Conservation (phyloP, 2,797 vertebrate genomes). For the Acanthiza pusilla region DNA sequence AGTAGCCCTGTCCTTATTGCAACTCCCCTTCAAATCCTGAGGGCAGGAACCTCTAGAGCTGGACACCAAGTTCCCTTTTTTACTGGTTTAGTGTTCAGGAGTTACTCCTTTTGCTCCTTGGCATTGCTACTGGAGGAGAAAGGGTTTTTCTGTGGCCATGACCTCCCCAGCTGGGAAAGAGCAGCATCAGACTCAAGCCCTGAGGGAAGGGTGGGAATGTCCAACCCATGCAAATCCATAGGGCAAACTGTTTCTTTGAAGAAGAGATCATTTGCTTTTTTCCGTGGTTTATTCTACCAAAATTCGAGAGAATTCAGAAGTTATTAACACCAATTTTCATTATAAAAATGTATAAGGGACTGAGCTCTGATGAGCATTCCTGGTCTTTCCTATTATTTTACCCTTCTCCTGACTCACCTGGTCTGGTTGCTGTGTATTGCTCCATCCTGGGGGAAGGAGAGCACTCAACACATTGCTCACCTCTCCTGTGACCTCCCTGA, state of each 20-base stretch:
- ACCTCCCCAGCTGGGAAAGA: not conserved
- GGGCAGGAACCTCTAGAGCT: not conserved
- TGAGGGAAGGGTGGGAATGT: not conserved
- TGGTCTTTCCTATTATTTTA: not conserved
- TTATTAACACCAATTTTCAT: not conserved
- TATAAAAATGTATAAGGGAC: not conserved
- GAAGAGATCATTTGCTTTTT: not conserved
- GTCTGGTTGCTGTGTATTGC: conserved; percentile 46
- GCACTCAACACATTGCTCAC: conserved; percentile 55
- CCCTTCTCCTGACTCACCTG: conserved; percentile 58
- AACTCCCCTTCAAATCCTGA: not conserved
- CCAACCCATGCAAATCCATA: not conserved
- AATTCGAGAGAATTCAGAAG: not conserved
- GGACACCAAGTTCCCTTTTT: not conserved
- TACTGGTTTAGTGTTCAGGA: not conserved
- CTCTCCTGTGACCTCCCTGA: conserved; percentile 69
- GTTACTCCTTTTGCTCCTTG: not conserved
- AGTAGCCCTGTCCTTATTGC: fast-evolving
- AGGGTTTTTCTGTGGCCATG: not conserved
- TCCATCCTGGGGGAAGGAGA: conserved; percentile 55
- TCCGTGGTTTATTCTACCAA: not conserved
- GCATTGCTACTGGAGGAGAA: not conserved
- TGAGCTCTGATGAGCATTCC: not conserved
- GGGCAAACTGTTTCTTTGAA: not conserved
- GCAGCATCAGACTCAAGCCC: not conserved